These are phyloP conservation scores for Sarcophaga subvicina DNA, from an alignment of 2,888 invertebrate species.

Conservation along the genomic window DNA sequence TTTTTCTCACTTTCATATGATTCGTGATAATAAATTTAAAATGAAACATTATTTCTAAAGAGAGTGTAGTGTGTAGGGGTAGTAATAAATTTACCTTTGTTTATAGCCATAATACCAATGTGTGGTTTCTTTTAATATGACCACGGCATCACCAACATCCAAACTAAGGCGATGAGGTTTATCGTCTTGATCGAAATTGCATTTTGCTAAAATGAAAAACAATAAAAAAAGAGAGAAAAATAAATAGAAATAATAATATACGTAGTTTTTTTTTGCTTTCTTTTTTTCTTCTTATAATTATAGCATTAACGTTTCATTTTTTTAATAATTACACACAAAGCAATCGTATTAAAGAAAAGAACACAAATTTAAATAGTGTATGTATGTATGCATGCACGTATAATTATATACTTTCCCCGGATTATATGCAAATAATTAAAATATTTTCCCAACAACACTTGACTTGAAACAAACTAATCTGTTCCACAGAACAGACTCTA, in stretches of 20 bases:
- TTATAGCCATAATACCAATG: constrained; percentile 82
- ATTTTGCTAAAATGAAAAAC: constrained; percentile 77
- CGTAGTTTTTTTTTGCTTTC: too few species aligned
- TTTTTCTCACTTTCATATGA: too few species aligned
- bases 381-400: not conserved
- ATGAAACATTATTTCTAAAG: not conserved
- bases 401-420: constrained; percentile 36
- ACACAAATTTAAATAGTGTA: not conserved
- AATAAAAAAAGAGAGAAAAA: too few species aligned
- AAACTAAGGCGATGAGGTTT: constrained; percentile 80
- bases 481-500: constrained; percentile 41
- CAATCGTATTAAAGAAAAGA: not conserved
- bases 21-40: not conserved
- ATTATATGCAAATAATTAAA: too few species aligned
- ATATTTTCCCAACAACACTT: not conserved
- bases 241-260: too few species aligned
- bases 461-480: constrained; percentile 54
- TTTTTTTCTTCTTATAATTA: too few species aligned
- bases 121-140: constrained; percentile 80
- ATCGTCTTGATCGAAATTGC: constrained; percentile 81
- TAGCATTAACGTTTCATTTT: too few species aligned
- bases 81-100: constrained; percentile 78
- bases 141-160: constrained; percentile 81
- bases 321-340: too few species aligned
- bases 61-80: too few species aligned